Conservation (phyloP, 2,888 invertebrate species). For the Cancer borealis region DNA sequence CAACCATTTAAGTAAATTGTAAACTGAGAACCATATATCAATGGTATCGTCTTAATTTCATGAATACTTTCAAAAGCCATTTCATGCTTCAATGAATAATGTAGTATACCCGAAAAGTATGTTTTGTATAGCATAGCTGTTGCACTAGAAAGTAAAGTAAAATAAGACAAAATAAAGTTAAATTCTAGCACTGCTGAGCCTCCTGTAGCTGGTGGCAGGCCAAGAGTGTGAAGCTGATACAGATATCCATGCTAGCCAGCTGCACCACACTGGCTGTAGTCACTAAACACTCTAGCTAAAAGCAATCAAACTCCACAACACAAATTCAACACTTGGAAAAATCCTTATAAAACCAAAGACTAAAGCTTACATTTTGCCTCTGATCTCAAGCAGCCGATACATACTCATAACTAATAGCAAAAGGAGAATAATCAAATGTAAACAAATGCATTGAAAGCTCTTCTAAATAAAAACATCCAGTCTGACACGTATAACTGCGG, state of each 20-base stretch:
- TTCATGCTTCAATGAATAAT: not conserved
- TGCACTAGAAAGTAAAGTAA: not conserved
- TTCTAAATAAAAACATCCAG: not conserved
- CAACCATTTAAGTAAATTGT: not conserved
- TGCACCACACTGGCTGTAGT: not conserved
- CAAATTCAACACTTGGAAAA: not conserved
- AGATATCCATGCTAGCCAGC: not conserved
- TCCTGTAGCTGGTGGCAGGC: not conserved
- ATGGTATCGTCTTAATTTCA: not conserved
- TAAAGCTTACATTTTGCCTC: not conserved
- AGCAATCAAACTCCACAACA: not conserved
- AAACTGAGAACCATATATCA: not conserved
- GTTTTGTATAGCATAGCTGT: not conserved
- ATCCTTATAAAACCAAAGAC: not conserved
- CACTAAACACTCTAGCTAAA: not conserved
- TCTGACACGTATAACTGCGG: not conserved
- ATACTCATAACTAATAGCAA: not conserved
- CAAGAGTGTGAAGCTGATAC: not conserved
- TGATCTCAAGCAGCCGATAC: not conserved
- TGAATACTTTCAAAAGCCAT: not conserved
- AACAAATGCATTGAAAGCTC: slow-evolving; percentile 21
- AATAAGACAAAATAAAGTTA: not conserved
- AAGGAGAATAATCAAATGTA: not conserved
- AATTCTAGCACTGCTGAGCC: not conserved
- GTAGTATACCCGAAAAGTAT: not conserved